Evolutionary conservation across 2,113 vertebrate genomes (phyloP), one percentile per base, ranked within the genome.

Genomic region (Anoura caudifer): DNA sequence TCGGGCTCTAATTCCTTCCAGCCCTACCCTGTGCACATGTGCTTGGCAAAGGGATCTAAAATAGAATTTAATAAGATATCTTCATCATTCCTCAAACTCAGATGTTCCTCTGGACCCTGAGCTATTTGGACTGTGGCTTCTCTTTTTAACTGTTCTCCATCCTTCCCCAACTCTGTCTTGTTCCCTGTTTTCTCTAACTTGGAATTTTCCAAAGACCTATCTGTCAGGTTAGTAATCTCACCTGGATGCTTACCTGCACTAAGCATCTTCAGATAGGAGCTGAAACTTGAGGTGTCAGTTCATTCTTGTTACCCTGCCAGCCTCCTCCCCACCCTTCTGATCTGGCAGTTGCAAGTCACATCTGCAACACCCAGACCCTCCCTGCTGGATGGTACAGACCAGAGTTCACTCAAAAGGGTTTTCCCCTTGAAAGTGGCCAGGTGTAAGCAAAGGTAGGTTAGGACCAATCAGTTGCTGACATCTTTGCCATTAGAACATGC

Each of bases 231-330:
- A 59, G 45, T 92, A 61, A 94, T 73, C 22, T 77, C 76, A 82
- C 3, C 36, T 84, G 70, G 33, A 75, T 26, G 61, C 67, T 72
- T 69, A 38, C 67, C 63, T 56, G 45, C 80, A 47, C 33, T 33
- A 16, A 63, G 65, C 45, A 94, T 47, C 82, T 90, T 95, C 67
- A 86, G 80, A 83, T 15, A 95, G 31, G n/a, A 94, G 81, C 81
- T 95, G 95, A 95, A 95, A 94, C 87, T 87, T 38, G 41, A 54
- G 43, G 67, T 47, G 87, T 92, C 81, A 43, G 3, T 67, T 73
- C 90, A 97, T 94, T 90, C 91, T 94, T 96, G 95, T 90, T 88
- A 61, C 24, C 33, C 15, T 79, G 91, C 97, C 97, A 97, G 67
- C 28, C 47, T 87, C 41, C 73, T 52, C 96, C 82, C 94, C 97